Evolutionary conservation across 2,888 invertebrate species (phyloP).

Genomic region (Acleris laterana): DNA sequence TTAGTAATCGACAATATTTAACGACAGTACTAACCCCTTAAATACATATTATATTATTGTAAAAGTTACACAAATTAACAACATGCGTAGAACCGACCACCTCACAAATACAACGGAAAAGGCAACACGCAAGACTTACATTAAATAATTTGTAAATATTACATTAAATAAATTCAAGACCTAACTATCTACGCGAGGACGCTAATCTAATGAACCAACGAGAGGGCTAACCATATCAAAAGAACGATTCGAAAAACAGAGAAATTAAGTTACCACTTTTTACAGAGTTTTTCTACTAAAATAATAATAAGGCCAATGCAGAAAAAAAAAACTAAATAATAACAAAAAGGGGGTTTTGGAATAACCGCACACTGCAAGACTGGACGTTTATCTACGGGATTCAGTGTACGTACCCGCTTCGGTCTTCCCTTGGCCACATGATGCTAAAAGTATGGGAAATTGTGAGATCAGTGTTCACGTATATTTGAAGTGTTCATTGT

Average conservation of each 20-base stretch:
- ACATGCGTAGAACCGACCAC: constrained; percentile 19
- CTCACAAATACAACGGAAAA: constrained; percentile 28
- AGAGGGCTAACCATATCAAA: constrained; percentile 27
- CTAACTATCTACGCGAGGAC: constrained; percentile 42
- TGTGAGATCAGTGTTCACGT: constrained; percentile 8
- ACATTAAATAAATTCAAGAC: background rate
- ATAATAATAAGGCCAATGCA: constrained; percentile 40
- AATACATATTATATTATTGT: background rate
- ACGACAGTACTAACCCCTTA: background rate
- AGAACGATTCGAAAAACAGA: constrained; percentile 58
- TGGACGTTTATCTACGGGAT: constrained; percentile 26
- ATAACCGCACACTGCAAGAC: constrained; percentile 34
- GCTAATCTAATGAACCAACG: constrained; percentile 38
- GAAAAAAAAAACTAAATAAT: constrained; percentile 17
- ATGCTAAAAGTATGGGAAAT: constrained; percentile 34
- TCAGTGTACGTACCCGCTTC: constrained; percentile 23
- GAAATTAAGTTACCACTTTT: constrained; percentile 82
- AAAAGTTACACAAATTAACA: constrained; percentile 23
- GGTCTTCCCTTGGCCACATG: constrained; percentile 32
- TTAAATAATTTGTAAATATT: constrained; percentile 64
- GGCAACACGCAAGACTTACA: constrained; percentile 68
- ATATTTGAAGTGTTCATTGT: too few species aligned
- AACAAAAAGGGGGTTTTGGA: constrained; percentile 8
- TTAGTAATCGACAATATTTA: background rate
- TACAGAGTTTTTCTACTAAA: constrained; percentile 58